phyloP scores from a whole-genome alignment of 2,113 vertebrate species.

The pig (Sus scrofa) region DNA sequence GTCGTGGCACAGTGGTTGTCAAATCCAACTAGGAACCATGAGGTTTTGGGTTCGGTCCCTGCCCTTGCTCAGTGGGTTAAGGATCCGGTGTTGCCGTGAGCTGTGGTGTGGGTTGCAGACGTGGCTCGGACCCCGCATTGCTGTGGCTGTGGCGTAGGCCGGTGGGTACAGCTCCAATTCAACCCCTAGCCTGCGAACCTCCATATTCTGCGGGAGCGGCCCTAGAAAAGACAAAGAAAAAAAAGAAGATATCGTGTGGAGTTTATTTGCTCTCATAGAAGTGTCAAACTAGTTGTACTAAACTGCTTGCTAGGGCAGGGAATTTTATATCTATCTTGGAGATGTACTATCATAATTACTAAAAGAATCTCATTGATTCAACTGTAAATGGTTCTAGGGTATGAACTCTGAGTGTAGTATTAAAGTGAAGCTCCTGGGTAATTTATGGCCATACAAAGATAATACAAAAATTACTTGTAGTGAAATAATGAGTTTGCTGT shows the following conservation, averaged over 20 bases:
- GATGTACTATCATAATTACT: not conserved
- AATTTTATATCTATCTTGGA: constrained; percentile 52
- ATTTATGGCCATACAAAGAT: not conserved
- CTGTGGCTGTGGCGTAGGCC: no score
- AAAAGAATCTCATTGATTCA: constrained; percentile 53
- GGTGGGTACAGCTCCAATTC: no score
- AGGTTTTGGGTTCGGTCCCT: no score
- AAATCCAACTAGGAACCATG: no score
- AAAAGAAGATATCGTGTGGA: not conserved
- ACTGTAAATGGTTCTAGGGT: constrained; percentile 36
- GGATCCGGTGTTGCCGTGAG: no score
- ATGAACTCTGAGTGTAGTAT: not conserved
- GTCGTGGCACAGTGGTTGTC: no score
- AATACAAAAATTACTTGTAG: constrained; percentile 37
- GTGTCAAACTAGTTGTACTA: constrained; percentile 38
- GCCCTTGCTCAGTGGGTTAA: no score
- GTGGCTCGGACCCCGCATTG: no score
- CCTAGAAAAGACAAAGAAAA: no score
- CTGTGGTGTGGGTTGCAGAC: no score
- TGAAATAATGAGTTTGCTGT: not conserved
- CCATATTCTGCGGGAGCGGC: no score
- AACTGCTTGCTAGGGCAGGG: constrained; percentile 53
- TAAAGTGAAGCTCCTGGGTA: not conserved
- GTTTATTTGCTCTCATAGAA: constrained; percentile 11
- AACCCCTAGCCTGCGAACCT: no score